phyloP scores from a whole-genome alignment of 2,797 vertebrate species.

The Anguilla marmorata region DNA sequence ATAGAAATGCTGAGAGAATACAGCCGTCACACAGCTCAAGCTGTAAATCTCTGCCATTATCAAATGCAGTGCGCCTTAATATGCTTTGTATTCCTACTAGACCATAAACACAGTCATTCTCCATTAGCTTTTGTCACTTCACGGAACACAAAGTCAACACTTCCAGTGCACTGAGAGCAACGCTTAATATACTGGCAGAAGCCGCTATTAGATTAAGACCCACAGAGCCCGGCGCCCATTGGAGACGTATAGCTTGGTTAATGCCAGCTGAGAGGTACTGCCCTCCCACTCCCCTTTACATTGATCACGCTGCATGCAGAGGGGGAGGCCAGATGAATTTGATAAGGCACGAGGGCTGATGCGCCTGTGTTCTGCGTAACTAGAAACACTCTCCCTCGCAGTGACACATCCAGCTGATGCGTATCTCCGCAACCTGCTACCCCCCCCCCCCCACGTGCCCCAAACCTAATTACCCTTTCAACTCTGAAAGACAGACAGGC shows the following conservation, averaged over 20 bases:
- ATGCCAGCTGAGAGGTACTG: conserved; percentile 48
- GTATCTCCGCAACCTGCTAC: conserved; percentile 56
- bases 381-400: conserved; percentile 41
- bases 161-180: conserved; percentile 60
- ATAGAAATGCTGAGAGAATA: conserved; percentile 39
- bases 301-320: conserved; percentile 32
- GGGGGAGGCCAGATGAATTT: conserved; percentile 58
- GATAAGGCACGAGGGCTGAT: conserved; percentile 48
- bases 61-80: conserved; percentile 54
- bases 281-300: conserved; percentile 44
- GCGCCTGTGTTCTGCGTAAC: conserved; percentile 53
- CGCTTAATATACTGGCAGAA: conserved; percentile 60
- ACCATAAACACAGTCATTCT: conserved; percentile 47
- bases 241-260: conserved; percentile 61
- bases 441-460: conserved; percentile 39
- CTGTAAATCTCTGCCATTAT: conserved; percentile 52
- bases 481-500: conserved; percentile 47
- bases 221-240: conserved; percentile 64
- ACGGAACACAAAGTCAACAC: conserved; percentile 59
- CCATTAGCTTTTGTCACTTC: conserved; percentile 63
- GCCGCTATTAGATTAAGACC: conserved; percentile 66
- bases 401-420: conserved; percentile 43
- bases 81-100: conserved; percentile 34
- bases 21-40: conserved; percentile 38
- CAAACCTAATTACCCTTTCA: conserved; percentile 57